Conservation (phyloP, 2,113 vertebrate genomes). For the Coryphaenoides rupestris region DNA sequence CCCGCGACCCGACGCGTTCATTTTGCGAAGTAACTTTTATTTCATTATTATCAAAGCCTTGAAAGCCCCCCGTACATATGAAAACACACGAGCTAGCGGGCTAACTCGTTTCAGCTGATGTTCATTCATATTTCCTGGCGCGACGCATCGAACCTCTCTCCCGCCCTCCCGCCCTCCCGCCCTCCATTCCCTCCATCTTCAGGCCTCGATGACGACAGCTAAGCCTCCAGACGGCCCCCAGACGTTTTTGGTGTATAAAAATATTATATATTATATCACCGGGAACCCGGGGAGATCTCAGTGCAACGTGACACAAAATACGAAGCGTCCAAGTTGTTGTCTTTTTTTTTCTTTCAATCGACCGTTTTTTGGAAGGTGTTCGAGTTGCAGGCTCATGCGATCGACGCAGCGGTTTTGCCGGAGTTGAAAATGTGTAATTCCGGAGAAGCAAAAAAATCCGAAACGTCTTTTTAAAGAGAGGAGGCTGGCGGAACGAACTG, state of each 20-base stretch:
- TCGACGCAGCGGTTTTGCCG: slow-evolving; percentile 28
- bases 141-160: neutral
- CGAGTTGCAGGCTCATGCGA: too few species aligned
- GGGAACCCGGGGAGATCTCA: too few species aligned
- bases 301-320: too few species aligned
- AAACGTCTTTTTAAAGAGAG: slow-evolving; percentile 21
- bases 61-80: slow-evolving; percentile 37
- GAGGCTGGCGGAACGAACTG: slow-evolving; percentile 16
- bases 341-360: too few species aligned
- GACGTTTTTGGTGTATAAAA: too few species aligned
- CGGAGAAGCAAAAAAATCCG: slow-evolving; percentile 1
- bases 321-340: too few species aligned
- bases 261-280: too few species aligned
- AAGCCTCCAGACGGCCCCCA: too few species aligned
- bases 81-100: slow-evolving; percentile 42
- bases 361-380: neutral
- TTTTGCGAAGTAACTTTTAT: slow-evolving; percentile 61
- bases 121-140: slow-evolving; percentile 68
- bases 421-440: slow-evolving; percentile 42
- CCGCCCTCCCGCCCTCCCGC: slow-evolving; percentile 21
- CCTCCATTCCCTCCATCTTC: slow-evolving; percentile 14
- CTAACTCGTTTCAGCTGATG: slow-evolving; percentile 35
- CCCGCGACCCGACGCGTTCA: slow-evolving; percentile 61
- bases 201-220: too few species aligned
- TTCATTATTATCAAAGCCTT: slow-evolving; percentile 60